Percentiles rank a stretch among this genome's conserved stretches.
Conservation (phyloP, 1,140 invertebrate species). For the Wasmannia auropunctata region DNA sequence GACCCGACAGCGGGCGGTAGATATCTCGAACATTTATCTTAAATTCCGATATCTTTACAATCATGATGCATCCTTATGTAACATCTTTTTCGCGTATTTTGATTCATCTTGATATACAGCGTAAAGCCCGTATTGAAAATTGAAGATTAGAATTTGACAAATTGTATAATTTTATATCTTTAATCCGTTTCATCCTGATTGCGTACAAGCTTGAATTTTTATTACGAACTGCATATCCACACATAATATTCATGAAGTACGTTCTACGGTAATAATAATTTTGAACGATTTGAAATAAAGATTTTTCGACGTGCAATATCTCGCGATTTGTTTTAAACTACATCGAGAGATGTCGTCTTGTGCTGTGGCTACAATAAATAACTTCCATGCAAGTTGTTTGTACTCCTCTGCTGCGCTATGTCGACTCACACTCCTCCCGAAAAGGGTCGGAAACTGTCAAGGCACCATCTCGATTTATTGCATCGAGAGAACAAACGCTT, state of each 20-base stretch:
- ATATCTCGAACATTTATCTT: conserved; percentile 20
- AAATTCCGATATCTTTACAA: conserved; percentile 19
- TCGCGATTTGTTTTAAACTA: background rate
- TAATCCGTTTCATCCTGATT: too few species aligned
- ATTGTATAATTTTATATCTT: too few species aligned
- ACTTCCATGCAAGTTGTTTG: background rate
- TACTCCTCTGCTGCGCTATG: background rate
- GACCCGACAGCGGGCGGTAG: background rate
- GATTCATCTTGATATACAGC: background rate
- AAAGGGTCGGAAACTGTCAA: background rate
- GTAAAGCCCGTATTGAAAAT: too few species aligned
- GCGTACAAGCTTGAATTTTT: too few species aligned
- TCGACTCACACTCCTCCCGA: background rate
- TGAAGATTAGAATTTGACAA: too few species aligned
- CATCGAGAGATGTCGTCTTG: background rate
- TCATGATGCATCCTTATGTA: background rate
- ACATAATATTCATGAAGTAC: background rate
- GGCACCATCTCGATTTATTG: background rate
- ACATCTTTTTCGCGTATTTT: background rate
- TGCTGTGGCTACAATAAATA: background rate
- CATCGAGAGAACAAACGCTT: background rate
- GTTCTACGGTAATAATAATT: background rate
- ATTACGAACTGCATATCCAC: too few species aligned
- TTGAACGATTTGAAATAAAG: background rate
- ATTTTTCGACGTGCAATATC: background rate